phyloP scores from a whole-genome alignment of 2,888 invertebrate genomes.

The Napeogenes sylphis region DNA sequence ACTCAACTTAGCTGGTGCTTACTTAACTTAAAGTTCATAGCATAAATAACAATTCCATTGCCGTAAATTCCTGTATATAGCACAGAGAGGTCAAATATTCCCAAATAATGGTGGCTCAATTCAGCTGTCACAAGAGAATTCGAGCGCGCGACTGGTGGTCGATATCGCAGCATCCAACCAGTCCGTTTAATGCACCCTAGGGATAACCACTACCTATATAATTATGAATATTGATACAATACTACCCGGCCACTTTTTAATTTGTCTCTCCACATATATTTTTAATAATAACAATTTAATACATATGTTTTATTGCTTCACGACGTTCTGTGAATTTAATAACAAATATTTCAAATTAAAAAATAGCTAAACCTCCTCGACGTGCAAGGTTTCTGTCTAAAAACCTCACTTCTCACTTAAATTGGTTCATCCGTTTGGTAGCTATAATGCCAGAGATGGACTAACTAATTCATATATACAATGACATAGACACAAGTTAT shows the following conservation, averaged over 20 bases:
- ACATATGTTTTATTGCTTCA: no score
- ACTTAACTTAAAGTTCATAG: neutral
- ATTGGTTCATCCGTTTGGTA: no score
- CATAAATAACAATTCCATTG: constrained; percentile 2
- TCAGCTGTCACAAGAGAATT: constrained; percentile 49
- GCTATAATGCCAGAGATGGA: no score
- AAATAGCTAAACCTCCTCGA: no score
- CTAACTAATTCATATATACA: no score
- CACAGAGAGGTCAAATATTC: constrained; percentile 29
- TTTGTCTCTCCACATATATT: constrained; percentile 8
- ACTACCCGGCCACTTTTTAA: constrained; percentile 21
- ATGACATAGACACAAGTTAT: no score
- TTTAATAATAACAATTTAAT: no score
- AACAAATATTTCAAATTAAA: no score
- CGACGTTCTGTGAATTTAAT: no score
- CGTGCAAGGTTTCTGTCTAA: no score
- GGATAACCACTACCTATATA: constrained; percentile 48
- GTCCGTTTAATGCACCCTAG: constrained; percentile 54
- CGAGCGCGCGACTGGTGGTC: constrained; percentile 32
- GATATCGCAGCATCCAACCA: constrained; percentile 49
- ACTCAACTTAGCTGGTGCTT: no score
- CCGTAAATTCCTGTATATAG: constrained; percentile 3
- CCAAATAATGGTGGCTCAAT: constrained; percentile 35
- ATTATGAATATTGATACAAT: constrained; percentile 35
- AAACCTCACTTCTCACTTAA: no score